These are phyloP conservation scores for Psittacula cyanocephala DNA, from an alignment of 2,113 vertebrate species.

Conservation along the genomic window DNA sequence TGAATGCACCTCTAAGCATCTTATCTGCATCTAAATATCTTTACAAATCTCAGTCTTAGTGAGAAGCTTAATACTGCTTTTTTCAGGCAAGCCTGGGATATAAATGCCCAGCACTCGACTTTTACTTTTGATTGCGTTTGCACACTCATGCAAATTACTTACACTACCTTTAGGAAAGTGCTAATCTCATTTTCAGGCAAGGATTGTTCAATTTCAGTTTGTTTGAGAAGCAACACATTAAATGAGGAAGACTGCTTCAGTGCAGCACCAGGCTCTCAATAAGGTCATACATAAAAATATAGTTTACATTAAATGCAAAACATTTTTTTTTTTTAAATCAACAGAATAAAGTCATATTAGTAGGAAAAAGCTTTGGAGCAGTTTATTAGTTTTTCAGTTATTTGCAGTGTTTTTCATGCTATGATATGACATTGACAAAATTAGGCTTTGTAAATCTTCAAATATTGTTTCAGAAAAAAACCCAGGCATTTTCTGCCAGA, in stretches of 20 bases:
- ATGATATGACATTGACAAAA: neutral
- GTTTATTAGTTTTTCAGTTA: neutral
- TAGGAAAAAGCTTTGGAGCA: neutral
- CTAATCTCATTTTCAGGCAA: slow-evolving; percentile 19
- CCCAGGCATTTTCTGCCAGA: neutral
- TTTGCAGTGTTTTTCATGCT: neutral
- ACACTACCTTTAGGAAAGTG: neutral
- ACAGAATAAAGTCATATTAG: neutral
- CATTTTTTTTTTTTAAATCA: neutral
- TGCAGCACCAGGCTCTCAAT: neutral
- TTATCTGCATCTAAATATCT: slow-evolving; percentile 62
- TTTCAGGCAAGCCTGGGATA: neutral
- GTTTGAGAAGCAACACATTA: neutral
- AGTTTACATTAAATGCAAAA: neutral
- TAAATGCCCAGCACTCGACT: neutral
- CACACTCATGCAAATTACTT: neutral
- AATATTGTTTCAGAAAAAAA: neutral
- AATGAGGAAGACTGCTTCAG: neutral
- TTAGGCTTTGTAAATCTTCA: neutral
- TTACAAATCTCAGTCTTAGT: slow-evolving; percentile 21
- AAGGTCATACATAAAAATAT: neutral
- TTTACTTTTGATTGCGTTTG: slow-evolving; percentile 40
- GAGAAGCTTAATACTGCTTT: slow-evolving; percentile 22
- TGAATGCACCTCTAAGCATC: slow-evolving; percentile 29
- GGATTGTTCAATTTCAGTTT: neutral